phyloP scores from a whole-genome alignment of 2,797 vertebrate genomes.

The Smutsia gigantea region DNA sequence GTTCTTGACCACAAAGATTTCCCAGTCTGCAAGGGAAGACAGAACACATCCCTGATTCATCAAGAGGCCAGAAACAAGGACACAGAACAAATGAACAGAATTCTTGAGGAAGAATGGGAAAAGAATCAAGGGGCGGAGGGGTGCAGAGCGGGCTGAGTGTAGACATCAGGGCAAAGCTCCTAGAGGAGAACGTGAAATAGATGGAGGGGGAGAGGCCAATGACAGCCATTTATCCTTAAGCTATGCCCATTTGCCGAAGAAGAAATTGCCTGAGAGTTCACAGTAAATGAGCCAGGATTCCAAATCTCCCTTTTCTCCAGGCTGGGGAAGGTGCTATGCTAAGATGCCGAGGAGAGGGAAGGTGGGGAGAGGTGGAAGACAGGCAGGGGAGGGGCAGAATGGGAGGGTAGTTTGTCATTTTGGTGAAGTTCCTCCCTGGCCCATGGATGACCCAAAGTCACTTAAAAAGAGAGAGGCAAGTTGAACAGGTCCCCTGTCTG shows the following conservation, averaged over 20 bases:
- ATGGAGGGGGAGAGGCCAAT: not conserved
- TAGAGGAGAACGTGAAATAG: not conserved
- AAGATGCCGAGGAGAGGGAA: not conserved
- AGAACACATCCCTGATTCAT: not conserved
- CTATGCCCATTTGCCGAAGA: not conserved
- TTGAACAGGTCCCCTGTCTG: conserved; percentile 61
- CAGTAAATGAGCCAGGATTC: not conserved
- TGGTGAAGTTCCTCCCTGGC: conserved; percentile 46
- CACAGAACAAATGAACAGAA: not conserved
- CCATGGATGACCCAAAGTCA: conserved; percentile 71
- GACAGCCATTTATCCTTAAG: not conserved
- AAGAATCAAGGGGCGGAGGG: not conserved
- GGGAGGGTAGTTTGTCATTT: not conserved
- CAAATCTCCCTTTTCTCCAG: not conserved
- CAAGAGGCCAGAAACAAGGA: not conserved
- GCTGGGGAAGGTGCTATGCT: not conserved
- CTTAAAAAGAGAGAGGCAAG: conserved; percentile 54
- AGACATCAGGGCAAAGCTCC: not conserved
- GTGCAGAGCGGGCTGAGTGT: not conserved
- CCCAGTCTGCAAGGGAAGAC: not conserved
- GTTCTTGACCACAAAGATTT: conserved; percentile 43
- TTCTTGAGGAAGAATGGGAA: not conserved
- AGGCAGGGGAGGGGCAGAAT: no score
- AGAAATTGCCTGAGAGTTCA: not conserved
- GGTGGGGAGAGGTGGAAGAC: not conserved